Evolutionary conservation across 2,888 invertebrate species (phyloP).

Genomic region (Hemistola chrysoprasaria): DNA sequence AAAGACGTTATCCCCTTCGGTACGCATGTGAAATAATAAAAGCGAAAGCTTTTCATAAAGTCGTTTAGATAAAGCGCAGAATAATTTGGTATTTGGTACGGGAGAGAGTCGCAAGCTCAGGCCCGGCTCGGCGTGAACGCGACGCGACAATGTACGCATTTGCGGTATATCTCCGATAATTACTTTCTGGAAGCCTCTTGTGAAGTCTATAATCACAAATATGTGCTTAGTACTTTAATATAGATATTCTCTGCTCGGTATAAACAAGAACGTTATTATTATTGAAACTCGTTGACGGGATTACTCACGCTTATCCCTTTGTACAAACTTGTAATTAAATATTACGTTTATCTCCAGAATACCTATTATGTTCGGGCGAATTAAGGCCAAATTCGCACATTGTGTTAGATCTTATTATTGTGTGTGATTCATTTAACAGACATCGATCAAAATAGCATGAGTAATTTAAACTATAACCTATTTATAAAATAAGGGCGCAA

Average conservation of each 20-base stretch:
- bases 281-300: slow-evolving; percentile 1
- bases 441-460: background rate
- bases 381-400: too few relatives aligned
- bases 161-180: slow-evolving; percentile 8
- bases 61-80: slow-evolving; percentile 32
- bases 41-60: slow-evolving; percentile 31
- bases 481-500: background rate
- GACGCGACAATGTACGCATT: slow-evolving; percentile 14
- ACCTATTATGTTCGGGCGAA: too few relatives aligned
- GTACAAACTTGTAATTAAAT: slow-evolving; percentile 1
- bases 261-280: background rate
- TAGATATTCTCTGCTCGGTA: too few relatives aligned
- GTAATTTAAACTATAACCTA: background rate
- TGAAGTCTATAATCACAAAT: slow-evolving; percentile 8
- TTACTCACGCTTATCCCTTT: background rate
- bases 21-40: slow-evolving; percentile 35
- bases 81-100: slow-evolving; percentile 26
- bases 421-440: too few relatives aligned
- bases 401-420: too few relatives aligned
- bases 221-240: background rate
- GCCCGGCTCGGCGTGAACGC: too few relatives aligned
- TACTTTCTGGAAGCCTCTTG: slow-evolving; percentile 2
- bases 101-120: slow-evolving; percentile 3
- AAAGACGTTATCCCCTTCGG: slow-evolving; percentile 30
- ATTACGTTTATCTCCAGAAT: background rate